A percentile compares a stretch with the other conserved stretches of the same genome.
These are phyloP conservation scores for Damaliscus lunatus DNA, from an alignment of 2,113 vertebrate species.

Conservation along the genomic window DNA sequence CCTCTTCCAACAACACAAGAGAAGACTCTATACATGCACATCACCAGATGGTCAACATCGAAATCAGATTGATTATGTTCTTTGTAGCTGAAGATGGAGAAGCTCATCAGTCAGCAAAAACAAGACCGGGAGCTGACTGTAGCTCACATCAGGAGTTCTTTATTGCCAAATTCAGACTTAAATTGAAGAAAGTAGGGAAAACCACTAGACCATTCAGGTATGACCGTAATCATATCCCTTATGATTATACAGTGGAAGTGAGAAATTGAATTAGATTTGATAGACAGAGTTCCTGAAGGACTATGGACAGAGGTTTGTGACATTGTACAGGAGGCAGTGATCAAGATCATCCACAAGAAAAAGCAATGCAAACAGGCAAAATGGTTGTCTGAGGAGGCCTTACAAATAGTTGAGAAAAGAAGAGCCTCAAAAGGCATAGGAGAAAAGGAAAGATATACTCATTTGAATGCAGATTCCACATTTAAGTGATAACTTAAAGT, in stretches of 20 bases:
- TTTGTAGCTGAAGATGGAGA: background rate
- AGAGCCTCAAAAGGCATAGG: background rate
- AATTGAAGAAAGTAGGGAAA: background rate
- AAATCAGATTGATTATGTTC: background rate
- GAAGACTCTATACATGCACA: background rate
- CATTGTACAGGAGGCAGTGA: background rate
- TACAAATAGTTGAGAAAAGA: background rate
- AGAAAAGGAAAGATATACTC: background rate
- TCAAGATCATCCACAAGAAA: background rate
- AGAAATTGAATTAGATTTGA: background rate
- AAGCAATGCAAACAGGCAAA: background rate
- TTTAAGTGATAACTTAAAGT: background rate
- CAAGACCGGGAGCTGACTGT: background rate
- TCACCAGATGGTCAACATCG: background rate
- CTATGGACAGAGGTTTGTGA: background rate
- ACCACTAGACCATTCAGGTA: background rate
- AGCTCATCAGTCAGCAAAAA: background rate
- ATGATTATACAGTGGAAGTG: background rate
- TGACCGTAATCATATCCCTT: background rate
- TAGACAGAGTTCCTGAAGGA: background rate
- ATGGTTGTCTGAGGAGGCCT: background rate
- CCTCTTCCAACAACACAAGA: background rate
- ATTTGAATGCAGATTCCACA: background rate
- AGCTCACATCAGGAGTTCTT: background rate
- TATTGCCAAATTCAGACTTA: background rate